Base-by-base conservation (phyloP, 2,113 vertebrate species). In the Lutjanus erythropterus region DNA sequence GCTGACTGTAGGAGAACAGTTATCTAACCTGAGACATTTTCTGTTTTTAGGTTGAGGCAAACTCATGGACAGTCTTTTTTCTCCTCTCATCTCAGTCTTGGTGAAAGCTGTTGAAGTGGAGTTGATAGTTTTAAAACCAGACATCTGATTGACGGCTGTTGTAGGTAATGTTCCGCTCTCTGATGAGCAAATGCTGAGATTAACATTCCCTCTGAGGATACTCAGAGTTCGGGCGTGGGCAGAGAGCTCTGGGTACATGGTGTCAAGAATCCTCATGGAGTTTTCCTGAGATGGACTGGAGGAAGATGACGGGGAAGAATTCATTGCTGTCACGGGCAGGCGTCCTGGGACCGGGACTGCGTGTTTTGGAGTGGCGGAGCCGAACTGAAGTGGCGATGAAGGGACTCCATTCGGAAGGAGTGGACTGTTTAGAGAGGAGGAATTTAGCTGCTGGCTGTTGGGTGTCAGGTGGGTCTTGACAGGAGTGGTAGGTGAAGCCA, bases 201-300 rank as follows among this genome's bases (percentile, higher is more conserved):
- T 94, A 61, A 99, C 94, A 16, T 97, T 97, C 18, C 98, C 97
- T 76, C 96, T 95, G 59, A 99, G 95, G 59, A 99, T 97, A 90
- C 91, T 98, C 46, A 99, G 94, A 10, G 98, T 99, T 55, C 97
- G 95, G 11, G 97, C 98, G 5, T 96, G 95, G 49, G 98, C 97
- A 1, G 98, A 99, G 1, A 99, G 88, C 65, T 98, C 96, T 7
- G 98, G 98, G 84, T 99, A 99, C 97, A 99, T 98, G 47, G 95
- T 96, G 82, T 99, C 98, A 6, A 99, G 81, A 59, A 99, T 97
- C 84, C 96, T 96, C 84, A 99, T 97, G 0, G 98, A 98, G 75
- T 97, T 99, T 71, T 98, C 97, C 86, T 96, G 97, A 21, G 95
- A 87, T 0, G 90, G 90, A 3, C 52, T 88, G 2, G 92, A 72